Evolutionary conservation across 2,797 vertebrate genomes (phyloP).

Genomic region (Amblyraja radiata): DNA sequence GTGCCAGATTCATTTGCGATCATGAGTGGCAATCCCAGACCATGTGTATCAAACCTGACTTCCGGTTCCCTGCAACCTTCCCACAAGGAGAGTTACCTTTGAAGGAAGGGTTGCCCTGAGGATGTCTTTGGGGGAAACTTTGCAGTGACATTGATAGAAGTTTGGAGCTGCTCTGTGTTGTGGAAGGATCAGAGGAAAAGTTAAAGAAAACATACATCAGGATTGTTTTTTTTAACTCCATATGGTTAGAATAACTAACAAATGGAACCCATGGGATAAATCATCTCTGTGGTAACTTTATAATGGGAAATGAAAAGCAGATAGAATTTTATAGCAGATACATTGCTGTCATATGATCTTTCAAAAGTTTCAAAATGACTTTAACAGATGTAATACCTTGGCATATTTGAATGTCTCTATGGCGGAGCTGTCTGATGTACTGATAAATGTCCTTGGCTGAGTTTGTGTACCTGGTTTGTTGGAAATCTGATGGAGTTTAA

Average conservation of each 20-base stretch:
- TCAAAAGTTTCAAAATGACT: conserved; percentile 29
- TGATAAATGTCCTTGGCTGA: neutral
- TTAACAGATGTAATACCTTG: conserved; percentile 30
- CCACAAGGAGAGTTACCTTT: no score
- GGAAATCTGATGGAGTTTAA: neutral
- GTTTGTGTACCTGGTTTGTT: neutral
- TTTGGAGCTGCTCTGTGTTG: neutral
- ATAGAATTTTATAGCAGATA: conserved; percentile 40
- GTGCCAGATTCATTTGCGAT: no score
- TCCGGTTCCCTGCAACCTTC: neutral
- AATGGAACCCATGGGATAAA: conserved; percentile 51
- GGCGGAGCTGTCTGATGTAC: neutral
- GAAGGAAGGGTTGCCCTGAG: neutral
- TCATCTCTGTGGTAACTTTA: conserved; percentile 50
- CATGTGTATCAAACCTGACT: neutral
- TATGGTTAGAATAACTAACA: conserved; percentile 50
- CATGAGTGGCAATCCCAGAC: neutral
- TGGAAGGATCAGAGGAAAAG: neutral
- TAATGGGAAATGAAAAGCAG: conserved; percentile 51
- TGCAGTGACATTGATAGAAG: no score
- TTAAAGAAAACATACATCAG: neutral
- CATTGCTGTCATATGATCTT: conserved; percentile 19
- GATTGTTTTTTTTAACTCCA: conserved; percentile 42
- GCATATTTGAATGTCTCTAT: neutral
- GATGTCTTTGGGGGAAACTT: neutral